Conservation (phyloP, 1,140 invertebrate species). For the Leptinotarsa texana region DNA sequence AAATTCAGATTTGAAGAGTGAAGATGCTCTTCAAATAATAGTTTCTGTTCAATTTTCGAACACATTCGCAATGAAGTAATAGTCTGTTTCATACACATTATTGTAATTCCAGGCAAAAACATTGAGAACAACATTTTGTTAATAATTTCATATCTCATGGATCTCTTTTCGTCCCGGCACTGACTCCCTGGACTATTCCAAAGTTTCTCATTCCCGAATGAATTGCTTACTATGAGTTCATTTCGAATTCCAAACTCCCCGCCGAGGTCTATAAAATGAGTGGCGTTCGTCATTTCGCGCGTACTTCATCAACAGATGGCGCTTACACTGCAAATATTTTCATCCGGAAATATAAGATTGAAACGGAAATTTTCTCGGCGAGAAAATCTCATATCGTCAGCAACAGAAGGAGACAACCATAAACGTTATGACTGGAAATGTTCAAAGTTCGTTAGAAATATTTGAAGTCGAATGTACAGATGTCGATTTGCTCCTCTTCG, state of each 20-base stretch:
- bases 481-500: not conserved
- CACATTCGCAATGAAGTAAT: too few relatives aligned
- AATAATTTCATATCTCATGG: too few relatives aligned
- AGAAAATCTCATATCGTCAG: slow-evolving; percentile 6
- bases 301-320: slow-evolving; percentile 5
- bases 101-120: too few relatives aligned
- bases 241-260: not conserved
- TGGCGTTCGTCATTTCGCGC: not conserved
- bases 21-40: too few relatives aligned
- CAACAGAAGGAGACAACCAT: not conserved
- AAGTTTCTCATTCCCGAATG: not conserved
- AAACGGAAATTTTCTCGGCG: not conserved
- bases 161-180: not conserved
- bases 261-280: not conserved
- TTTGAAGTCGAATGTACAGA: not conserved
- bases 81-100: too few relatives aligned
- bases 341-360: not conserved
- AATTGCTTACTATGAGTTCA: not conserved
- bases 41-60: too few relatives aligned
- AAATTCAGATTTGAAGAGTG: too few relatives aligned
- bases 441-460: not conserved
- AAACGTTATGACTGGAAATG: not conserved
- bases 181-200: not conserved
- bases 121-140: too few relatives aligned
- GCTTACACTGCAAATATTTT: not conserved